Base-by-base conservation (phyloP, 2,888 invertebrate species). In the Cryptocephalus moraei region DNA sequence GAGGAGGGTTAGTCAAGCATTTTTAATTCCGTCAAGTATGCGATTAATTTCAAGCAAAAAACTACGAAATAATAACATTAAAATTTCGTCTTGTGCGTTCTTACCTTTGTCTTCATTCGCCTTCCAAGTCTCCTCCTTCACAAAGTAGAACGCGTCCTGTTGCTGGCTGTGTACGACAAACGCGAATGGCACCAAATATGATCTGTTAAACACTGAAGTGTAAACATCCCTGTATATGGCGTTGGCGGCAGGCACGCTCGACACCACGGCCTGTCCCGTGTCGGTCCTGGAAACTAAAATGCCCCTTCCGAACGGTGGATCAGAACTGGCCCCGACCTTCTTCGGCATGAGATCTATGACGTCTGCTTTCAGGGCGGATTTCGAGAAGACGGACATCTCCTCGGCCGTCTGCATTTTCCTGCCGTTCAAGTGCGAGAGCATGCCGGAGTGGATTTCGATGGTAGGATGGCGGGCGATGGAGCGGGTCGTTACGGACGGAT, bases 71-170 rank as follows among this genome's bases (percentile, higher is more conserved):
- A 0, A 9, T 14, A 32, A n/a, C 32, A 22, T 45, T 31, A 33
- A 13, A 33, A 12, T 12, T 8, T 13, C 22, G 8, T 41, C 8
- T 8, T 22, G 12, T 41, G 8, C n/a, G n/a, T n/a, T 22, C 45
- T 42, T 39, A 53, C 86, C 89, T 57, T 87, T 83, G 66, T 93
- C 92, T 62, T 91, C 91, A 50, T 83, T 84, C 8, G 91, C 89
- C 39, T 90, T 83, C 90, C 91, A 91, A 1, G 86, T 82, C 56
- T 91, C 89, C 64, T 91, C 91, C 65, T 93, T 93, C 12, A 92
- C 90, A 66, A 93, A 93, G 72, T 89, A 91, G 74, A 93, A 92
- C 9, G 90, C 87, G 65, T 93, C 92, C 67, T 91, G 91, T 63
- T 88, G 87, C 12, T 87, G 86, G 56, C 85, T 88, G 69, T 91